Conservation (phyloP, 2,888 invertebrate species). For the Philhelius pedissequus region DNA sequence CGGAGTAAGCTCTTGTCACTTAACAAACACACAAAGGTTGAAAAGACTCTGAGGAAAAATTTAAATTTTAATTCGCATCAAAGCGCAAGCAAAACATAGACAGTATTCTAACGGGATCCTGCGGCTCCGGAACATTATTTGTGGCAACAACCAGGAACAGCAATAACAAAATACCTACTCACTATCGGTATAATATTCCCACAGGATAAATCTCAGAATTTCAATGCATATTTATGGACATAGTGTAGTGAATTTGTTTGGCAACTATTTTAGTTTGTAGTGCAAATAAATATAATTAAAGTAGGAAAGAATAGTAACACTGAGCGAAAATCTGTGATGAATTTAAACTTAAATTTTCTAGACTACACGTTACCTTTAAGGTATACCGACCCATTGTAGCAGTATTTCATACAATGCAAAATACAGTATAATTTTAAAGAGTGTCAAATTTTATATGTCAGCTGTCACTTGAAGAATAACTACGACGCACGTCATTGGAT, state of each 20-base stretch:
- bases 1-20: constrained; percentile 45
- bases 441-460: no score
- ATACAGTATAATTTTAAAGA: no score
- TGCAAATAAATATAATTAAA: constrained; percentile 52
- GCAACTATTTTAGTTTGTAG: constrained; percentile 56
- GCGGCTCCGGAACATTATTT: constrained; percentile 30
- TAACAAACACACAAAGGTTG: neutral
- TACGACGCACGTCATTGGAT: no score
- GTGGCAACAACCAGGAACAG: constrained; percentile 6
- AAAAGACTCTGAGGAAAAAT: neutral
- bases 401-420: no score
- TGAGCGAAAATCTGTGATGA: neutral
- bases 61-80: constrained; percentile 59
- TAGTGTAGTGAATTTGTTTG: constrained; percentile 60
- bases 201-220: constrained; percentile 64
- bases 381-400: no score
- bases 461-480: no score
- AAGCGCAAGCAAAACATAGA: constrained; percentile 19
- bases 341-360: no score
- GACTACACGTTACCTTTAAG: no score
- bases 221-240: constrained; percentile 66
- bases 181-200: constrained; percentile 47
- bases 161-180: neutral
- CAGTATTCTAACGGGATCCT: neutral
- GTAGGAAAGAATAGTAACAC: neutral